A percentile compares a stretch with the other conserved stretches of the same genome.
Evolutionary conservation across 2,888 invertebrate species (phyloP).

Genomic region (Heterodera filipjevi): DNA sequence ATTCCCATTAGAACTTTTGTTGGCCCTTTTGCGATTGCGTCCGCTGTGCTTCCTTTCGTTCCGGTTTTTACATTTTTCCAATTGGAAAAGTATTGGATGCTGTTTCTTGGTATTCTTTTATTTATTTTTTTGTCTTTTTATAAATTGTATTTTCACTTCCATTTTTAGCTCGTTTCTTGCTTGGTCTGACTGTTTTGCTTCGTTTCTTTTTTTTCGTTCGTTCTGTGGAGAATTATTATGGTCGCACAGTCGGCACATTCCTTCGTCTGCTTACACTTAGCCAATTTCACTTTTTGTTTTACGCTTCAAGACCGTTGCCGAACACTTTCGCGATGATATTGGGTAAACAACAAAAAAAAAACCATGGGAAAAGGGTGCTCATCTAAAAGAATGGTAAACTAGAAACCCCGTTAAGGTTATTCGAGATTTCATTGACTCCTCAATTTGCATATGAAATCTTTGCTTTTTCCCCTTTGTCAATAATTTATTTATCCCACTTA

Average conservation of each 20-base stretch:
- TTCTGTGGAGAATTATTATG: conserved; percentile 79
- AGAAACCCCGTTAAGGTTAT: too few relatives aligned
- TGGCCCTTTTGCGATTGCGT: conserved; percentile 83
- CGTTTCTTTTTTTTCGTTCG: conserved; percentile 78
- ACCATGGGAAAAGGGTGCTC: too few relatives aligned
- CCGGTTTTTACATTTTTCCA: conserved; percentile 42
- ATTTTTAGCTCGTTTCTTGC: conserved; percentile 78
- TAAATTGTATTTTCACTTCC: neutral
- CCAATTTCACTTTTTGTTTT: conserved; percentile 98
- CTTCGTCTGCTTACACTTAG: conserved; percentile 75
- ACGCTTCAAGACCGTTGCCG: conserved; percentile 88
- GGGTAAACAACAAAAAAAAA: conserved; percentile 72
- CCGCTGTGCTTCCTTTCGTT: conserved; percentile 68
- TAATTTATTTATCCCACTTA: too few relatives aligned
- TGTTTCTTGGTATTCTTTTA: conserved; percentile 47
- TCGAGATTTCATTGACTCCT: too few relatives aligned
- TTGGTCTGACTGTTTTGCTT: conserved; percentile 78
- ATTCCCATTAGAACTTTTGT: conserved; percentile 75
- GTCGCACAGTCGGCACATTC: conserved; percentile 73
- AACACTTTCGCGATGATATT: conserved; percentile 89
- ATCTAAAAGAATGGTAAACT: too few relatives aligned
- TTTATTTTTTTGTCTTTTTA: neutral
- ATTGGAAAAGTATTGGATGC: conserved; percentile 55
- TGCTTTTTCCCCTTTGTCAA: too few relatives aligned
- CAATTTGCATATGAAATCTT: too few relatives aligned